A percentile compares a stretch with the other conserved stretches of the same genome.
These are phyloP conservation scores for Dendrolimus houi DNA, from an alignment of 2,888 invertebrate genomes.

Conservation along the genomic window DNA sequence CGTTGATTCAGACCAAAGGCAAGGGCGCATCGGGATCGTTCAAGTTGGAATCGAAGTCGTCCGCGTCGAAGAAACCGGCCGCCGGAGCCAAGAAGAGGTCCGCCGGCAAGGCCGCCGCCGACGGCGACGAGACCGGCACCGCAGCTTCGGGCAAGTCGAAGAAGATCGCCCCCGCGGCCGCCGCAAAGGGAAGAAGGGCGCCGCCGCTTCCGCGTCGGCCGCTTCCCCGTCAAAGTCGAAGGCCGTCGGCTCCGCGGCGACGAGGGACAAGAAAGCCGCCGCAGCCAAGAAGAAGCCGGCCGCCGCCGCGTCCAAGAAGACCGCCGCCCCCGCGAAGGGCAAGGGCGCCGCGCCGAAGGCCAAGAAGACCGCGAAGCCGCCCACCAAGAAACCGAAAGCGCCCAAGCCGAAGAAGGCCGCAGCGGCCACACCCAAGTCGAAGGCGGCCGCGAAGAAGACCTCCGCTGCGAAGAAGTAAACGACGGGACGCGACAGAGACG, in stretches of 20 bases:
- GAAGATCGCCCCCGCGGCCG: neutral
- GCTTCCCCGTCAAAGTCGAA: constrained; percentile 16
- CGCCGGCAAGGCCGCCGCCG: constrained; percentile 9
- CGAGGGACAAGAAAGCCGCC: constrained; percentile 26
- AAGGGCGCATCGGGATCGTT: constrained; percentile 67
- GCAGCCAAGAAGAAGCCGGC: constrained; percentile 27
- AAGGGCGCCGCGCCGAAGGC: constrained; percentile 29
- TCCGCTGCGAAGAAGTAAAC: constrained; percentile 18
- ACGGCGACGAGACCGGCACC: constrained; percentile 1
- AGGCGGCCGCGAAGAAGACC: constrained; percentile 17
- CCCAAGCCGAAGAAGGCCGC: constrained; percentile 44
- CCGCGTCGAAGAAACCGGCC: constrained; percentile 9
- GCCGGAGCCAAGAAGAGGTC: constrained; percentile 15
- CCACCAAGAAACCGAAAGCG: constrained; percentile 45
- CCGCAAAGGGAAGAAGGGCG: constrained; percentile 13
- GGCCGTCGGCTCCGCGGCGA: constrained; percentile 9
- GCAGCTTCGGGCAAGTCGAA: neutral
- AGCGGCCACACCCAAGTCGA: constrained; percentile 20
- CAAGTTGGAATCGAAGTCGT: constrained; percentile 45
- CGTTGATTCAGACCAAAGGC: constrained; percentile 73
- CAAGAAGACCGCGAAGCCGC: constrained; percentile 24
- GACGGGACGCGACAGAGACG: constrained; percentile 2
- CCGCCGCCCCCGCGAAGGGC: constrained; percentile 19
- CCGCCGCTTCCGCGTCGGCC: constrained; percentile 7
- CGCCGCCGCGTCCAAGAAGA: constrained; percentile 20